These are phyloP conservation scores for Habroteleia sp. DNA, from an alignment of 2,888 invertebrate species.

Conservation along the genomic window DNA sequence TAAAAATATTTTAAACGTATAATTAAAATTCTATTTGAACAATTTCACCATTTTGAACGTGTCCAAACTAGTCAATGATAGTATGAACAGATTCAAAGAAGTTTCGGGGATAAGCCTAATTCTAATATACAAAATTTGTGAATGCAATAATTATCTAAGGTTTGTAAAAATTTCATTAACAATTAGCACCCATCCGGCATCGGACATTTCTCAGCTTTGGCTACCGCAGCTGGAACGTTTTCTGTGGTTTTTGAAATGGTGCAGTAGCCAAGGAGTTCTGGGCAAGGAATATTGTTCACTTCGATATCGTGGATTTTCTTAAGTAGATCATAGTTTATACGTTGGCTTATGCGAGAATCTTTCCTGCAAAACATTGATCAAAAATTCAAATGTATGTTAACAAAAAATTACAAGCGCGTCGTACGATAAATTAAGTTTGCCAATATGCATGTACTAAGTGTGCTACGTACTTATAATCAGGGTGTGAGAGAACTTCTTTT, in stretches of 20 bases:
- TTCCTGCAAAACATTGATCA: no score
- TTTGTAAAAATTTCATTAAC: slow-evolving; percentile 2
- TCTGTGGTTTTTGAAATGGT: slow-evolving; percentile 91
- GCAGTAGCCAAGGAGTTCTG: slow-evolving; percentile 88
- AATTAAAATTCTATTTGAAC: no score
- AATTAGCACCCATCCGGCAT: slow-evolving; percentile 38
- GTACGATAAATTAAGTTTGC: not conserved
- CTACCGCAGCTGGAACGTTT: slow-evolving; percentile 90
- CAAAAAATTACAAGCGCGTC: not conserved
- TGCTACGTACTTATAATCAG: slow-evolving; percentile 90
- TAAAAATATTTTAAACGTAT: no score
- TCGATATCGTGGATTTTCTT: slow-evolving; percentile 89
- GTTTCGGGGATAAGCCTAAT: no score
- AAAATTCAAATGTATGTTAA: not conserved
- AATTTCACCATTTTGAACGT: no score
- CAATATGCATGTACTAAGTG: not conserved
- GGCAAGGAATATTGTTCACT: slow-evolving; percentile 86
- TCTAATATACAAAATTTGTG: no score
- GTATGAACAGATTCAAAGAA: no score
- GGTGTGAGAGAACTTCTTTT: slow-evolving; percentile 92
- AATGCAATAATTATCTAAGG: slow-evolving; percentile 18
- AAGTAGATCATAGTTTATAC: slow-evolving; percentile 94
- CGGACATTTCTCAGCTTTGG: slow-evolving; percentile 81
- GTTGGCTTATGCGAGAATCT: slow-evolving; percentile 94
- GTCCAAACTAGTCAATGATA: no score